Percentiles rank a stretch among this genome's conserved stretches.
These are phyloP conservation scores for Eclectus roratus DNA, from an alignment of 2,113 vertebrate genomes.

Conservation along the genomic window DNA sequence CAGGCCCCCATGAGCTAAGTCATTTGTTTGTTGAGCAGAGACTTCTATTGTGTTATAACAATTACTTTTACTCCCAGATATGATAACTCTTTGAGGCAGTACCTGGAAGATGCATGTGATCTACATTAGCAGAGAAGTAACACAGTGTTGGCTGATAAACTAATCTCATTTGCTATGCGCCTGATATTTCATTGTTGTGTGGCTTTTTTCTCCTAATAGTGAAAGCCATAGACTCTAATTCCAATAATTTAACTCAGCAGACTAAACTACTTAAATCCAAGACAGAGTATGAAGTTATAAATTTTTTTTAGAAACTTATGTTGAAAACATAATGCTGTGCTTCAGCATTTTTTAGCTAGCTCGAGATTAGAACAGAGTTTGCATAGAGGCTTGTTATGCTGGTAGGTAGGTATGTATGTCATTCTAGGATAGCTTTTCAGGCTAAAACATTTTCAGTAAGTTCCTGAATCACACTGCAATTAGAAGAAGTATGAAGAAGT, in stretches of 20 bases:
- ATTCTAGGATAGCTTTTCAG: neutral
- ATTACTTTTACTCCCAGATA: slow-evolving; percentile 61
- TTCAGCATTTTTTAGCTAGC: neutral
- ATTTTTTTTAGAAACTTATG: neutral
- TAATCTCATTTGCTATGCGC: slow-evolving; percentile 51
- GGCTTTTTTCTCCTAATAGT: neutral
- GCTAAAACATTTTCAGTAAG: neutral
- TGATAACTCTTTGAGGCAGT: slow-evolving; percentile 31
- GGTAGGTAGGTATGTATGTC: neutral
- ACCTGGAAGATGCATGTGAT: neutral
- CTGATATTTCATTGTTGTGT: slow-evolving; percentile 20
- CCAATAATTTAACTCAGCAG: slow-evolving; percentile 22
- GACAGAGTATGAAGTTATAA: neutral
- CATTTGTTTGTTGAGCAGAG: slow-evolving; percentile 44
- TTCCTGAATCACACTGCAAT: neutral
- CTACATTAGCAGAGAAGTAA: neutral
- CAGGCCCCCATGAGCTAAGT: neutral
- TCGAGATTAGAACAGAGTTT: neutral
- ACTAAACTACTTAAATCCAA: slow-evolving; percentile 40
- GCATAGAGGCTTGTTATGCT: neutral
- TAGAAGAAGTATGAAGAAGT: neutral
- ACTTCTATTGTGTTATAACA: slow-evolving; percentile 40
- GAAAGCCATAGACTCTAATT: slow-evolving; percentile 4
- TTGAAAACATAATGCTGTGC: neutral
- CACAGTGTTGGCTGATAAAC: neutral